A percentile compares a stretch with the other conserved stretches of the same genome.
These are phyloP conservation scores for Urosaurus nigricauda DNA, from an alignment of 2,797 vertebrate species.

Conservation along the genomic window DNA sequence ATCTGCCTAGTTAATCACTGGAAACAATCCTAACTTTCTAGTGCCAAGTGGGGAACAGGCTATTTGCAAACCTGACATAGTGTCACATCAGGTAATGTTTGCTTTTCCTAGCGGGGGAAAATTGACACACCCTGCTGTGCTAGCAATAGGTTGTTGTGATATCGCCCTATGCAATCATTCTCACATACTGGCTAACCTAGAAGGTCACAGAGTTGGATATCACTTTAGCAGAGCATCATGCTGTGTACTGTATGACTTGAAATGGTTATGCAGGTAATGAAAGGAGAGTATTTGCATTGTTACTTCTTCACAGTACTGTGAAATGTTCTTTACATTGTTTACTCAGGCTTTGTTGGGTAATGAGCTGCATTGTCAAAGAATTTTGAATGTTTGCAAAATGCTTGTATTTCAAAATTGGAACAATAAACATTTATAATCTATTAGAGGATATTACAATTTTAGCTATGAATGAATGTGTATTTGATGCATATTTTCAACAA, in stretches of 20 bases:
- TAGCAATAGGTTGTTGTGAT: background rate
- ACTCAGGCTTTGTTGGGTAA: background rate
- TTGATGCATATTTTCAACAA: too few relatives aligned
- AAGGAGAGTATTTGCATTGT: background rate
- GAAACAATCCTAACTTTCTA: background rate
- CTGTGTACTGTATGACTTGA: background rate
- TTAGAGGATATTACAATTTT: too few relatives aligned
- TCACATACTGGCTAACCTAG: background rate
- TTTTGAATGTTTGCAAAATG: too few relatives aligned
- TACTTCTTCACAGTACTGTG: too few relatives aligned
- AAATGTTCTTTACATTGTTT: background rate
- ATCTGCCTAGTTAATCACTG: background rate
- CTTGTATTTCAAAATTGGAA: too few relatives aligned
- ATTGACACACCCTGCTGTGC: background rate
- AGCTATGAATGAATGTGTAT: too few relatives aligned
- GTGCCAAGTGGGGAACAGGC: background rate
- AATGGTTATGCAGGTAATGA: background rate
- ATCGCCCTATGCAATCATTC: background rate
- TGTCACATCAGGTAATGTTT: background rate
- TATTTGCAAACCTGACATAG: background rate
- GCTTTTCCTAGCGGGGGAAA: background rate
- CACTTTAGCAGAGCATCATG: background rate
- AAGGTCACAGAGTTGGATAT: too few relatives aligned
- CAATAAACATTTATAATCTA: too few relatives aligned
- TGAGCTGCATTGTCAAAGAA: background rate